phyloP scores from a whole-genome alignment of 2,113 vertebrate species.

The Pseudopodoces humilis region DNA sequence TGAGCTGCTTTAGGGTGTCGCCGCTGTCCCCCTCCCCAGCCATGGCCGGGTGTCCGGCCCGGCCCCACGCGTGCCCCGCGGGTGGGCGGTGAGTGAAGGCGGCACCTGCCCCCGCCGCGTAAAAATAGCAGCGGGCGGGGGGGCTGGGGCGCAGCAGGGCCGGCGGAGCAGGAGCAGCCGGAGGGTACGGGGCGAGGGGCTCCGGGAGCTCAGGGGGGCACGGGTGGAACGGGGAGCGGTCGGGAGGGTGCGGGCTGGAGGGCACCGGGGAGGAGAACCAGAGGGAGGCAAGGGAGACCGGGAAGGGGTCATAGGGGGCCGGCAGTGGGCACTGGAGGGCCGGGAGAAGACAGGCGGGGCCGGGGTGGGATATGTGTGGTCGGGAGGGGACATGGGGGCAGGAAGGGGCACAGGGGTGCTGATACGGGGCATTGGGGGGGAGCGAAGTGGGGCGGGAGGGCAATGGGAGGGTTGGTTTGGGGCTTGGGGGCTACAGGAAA shows the following conservation, averaged over 20 bases:
- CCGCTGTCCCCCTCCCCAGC: neutral
- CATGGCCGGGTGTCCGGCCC: neutral
- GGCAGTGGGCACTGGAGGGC: neutral
- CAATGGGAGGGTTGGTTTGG: neutral
- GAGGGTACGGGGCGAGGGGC: neutral
- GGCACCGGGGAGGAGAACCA: too few relatives aligned
- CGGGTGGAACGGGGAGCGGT: neutral
- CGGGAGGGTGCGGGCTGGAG: neutral
- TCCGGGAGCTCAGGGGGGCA: too few relatives aligned
- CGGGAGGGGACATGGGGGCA: neutral
- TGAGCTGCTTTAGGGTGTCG: neutral
- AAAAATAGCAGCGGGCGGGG: neutral
- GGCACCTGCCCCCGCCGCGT: neutral
- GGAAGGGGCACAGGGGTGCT: neutral
- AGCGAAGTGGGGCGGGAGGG: neutral
- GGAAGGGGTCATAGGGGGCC: too few relatives aligned
- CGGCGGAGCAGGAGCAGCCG: neutral
- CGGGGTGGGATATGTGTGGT: neutral
- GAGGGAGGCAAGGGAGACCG: neutral
- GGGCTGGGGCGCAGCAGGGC: neutral
- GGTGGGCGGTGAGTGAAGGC: slow-evolving; percentile 1
- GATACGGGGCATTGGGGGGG: neutral
- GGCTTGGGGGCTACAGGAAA: neutral
- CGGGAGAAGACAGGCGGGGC: neutral
- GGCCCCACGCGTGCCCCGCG: neutral